Evolutionary conservation across 1,140 invertebrate genomes (phyloP).

Genomic region (Hycleus cichorii): DNA sequence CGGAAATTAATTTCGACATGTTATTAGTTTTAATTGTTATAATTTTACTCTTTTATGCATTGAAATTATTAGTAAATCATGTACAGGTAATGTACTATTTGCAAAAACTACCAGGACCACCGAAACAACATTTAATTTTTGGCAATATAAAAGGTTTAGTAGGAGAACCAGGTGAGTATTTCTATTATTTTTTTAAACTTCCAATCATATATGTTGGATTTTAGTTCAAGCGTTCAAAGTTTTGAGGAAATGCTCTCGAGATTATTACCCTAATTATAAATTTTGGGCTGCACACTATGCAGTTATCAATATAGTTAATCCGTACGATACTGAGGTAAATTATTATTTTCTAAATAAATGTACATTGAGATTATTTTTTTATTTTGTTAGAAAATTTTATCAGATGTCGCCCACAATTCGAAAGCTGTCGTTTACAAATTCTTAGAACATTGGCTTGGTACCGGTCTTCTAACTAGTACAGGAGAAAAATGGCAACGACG

Average conservation of each 20-base stretch:
- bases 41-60: too few relatives aligned
- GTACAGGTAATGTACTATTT: too few relatives aligned
- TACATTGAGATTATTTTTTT: not conserved
- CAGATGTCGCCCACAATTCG: not conserved
- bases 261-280: constrained; percentile 3
- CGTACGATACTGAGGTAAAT: constrained; percentile 2
- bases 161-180: not conserved
- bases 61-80: too few relatives aligned
- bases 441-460: constrained; percentile 25
- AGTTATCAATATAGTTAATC: not conserved
- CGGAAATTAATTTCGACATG: too few relatives aligned
- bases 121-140: not conserved
- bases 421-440: not conserved
- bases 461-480: constrained; percentile 1
- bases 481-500: constrained; percentile 58
- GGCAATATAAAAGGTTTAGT: not conserved
- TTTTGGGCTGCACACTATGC: not conserved
- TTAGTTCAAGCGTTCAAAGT: not conserved
- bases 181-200: not conserved
- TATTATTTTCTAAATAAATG: not conserved
- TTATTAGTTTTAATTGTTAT: too few relatives aligned
- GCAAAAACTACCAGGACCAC: not conserved
- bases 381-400: constrained; percentile 2
- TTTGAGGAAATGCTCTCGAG: constrained; percentile 1
- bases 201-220: too few relatives aligned